Base-by-base conservation (phyloP, 1,140 invertebrate species). In the Pachypsylla venusta region DNA sequence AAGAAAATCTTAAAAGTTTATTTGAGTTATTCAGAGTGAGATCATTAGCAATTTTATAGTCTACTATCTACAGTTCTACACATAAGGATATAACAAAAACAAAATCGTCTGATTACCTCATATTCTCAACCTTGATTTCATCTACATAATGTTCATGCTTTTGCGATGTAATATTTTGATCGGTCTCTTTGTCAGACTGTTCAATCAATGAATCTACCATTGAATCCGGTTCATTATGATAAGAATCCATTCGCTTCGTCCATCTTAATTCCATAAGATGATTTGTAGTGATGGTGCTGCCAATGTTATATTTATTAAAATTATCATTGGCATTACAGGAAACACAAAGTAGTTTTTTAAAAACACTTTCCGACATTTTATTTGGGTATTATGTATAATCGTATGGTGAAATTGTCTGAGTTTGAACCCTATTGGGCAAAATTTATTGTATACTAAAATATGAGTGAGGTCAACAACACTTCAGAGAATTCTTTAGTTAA, bases 171-270 rank as follows among this genome's bases (percentile, higher is more conserved):
- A n/a, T n/a, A 22, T n/a, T 48, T 19, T 48, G n/a, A n/a, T 19
- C 42, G n/a, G 42, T 48, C 7, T 22, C 42, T 19, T 48, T 22
- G n/a, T 48, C 42, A n/a, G 42, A 48, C 42, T 48, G 16, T 5
- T n/a, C n/a, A 10, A 7, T 19, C 4, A 48, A 22, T 7, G 42
- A 48, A 19, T 48, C 42, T 35, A n/a, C 30, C n/a, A 48, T 19
- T 7, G 42, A 48, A 7, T 48, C 42, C 16, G 42, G 16, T n/a
- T 22, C 22, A n/a, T 48, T 22, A 22, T 48, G 42, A 22, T 48
- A 48, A 22, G 42, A 48, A 22, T 48, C 42, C 42, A 48, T 48
- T n/a, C 42, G 42, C 22, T 48, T 48, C n/a, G 42, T 48, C 42
- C 42, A 48, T 10, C 42, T n/a, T 22, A 48, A 19, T 7, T 48